Evolutionary conservation across 2,888 invertebrate species (phyloP), one percentile per base, ranked within the genome.

Genomic region (Hypomecis atomaria): DNA sequence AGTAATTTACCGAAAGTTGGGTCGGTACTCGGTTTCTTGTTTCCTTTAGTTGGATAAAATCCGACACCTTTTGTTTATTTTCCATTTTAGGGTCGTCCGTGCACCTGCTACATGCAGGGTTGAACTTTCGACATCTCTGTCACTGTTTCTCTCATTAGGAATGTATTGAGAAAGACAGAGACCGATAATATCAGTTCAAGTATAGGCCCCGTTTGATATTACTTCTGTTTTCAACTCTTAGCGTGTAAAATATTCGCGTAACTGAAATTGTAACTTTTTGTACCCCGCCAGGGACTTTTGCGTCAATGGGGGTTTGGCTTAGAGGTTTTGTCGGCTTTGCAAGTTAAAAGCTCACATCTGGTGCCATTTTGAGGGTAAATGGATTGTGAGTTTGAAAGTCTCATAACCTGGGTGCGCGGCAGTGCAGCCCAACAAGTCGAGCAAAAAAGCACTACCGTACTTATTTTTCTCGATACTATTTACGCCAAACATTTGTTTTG

Each of bases 181-280:
- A 23, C 23, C 23, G 23, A 23, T 23, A 23, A 23, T 23, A 23
- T 23, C 23, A 23, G 23, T 23, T 23, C 23, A 23, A 23, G 23
- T 23, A 23, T 23, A 3, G 23, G 23, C 23, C 23, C 40, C 40
- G 8, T 36, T 50, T 23, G 38, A 38, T 36, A 56, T 56, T 13
- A 38, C 23, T 44, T 43, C 59, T 45, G 47, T 38, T 55, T 57
- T 23, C 48, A 62, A 52, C 64, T 57, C 72, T 62, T 71, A 71
- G 78, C 77, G 75, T 78, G 80, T 78, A 78, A 75, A 43, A 78
- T 78, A 76, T 77, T 78, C 76, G 53, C 60, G 3, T 47, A 38
- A 47, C 33, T 48, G 37, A 56, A 40, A 57, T 13, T 33, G 10
- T 40, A 40, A 23, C 23, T 57, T 34, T 34, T 40, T 13, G 44